These are phyloP conservation scores for Thunnus thynnus DNA, from an alignment of 2,113 vertebrate species.

Conservation along the genomic window DNA sequence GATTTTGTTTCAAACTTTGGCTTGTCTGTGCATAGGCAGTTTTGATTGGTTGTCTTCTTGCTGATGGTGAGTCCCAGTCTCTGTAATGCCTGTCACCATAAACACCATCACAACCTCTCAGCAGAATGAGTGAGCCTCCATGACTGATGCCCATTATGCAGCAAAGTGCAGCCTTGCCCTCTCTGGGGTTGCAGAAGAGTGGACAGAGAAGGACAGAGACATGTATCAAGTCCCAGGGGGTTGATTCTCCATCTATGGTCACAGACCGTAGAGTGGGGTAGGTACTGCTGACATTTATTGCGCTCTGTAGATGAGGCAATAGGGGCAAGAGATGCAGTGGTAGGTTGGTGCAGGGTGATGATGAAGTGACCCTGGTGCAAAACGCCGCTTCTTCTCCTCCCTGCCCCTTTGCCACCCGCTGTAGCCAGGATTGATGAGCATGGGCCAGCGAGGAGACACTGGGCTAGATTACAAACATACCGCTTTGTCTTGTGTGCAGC, in stretches of 20 bases:
- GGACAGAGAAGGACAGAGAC: conserved; percentile 67
- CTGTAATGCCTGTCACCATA: conserved; percentile 21
- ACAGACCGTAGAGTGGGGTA: conserved; percentile 18
- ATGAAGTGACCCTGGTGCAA: conserved; percentile 75
- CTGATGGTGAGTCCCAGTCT: neutral
- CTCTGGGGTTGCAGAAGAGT: conserved; percentile 50
- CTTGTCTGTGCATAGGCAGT: neutral
- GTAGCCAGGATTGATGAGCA: conserved; percentile 81
- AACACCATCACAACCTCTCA: conserved; percentile 38
- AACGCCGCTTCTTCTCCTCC: conserved; percentile 45
- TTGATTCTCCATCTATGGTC: conserved; percentile 43
- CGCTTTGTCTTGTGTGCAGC: conserved; percentile 80
- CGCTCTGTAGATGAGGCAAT: conserved; percentile 54
- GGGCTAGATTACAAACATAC: conserved; percentile 81
- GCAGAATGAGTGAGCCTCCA: conserved; percentile 36
- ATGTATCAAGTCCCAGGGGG: conserved; percentile 64
- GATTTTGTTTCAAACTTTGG: neutral
- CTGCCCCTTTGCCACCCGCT: conserved; percentile 75
- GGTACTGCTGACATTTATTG: conserved; percentile 74
- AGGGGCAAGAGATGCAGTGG: conserved; percentile 51
- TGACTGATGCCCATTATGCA: conserved; percentile 42
- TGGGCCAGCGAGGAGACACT: conserved; percentile 70
- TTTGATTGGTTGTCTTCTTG: conserved; percentile 9
- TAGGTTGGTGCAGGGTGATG: conserved; percentile 60
- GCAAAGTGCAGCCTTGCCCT: conserved; percentile 38